A percentile compares a stretch with the other conserved stretches of the same genome.
phyloP scores from a whole-genome alignment of 1,140 invertebrate genomes.

The Proctacanthus coquilletti region DNA sequence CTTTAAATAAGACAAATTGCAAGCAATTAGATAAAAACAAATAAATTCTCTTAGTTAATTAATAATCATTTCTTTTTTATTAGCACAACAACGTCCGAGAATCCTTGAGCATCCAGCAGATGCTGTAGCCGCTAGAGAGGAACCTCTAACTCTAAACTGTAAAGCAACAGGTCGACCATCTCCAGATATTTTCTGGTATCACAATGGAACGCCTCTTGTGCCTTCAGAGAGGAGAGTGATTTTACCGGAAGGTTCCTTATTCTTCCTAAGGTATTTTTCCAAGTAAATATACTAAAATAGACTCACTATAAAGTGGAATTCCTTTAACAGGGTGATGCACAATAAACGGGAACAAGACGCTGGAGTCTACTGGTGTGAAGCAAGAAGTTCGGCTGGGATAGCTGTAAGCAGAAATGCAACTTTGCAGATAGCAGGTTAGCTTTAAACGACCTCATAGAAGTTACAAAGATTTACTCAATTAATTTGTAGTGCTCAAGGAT shows the following conservation, averaged over 20 bases:
- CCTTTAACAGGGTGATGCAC: slow-evolving; percentile 3
- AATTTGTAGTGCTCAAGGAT: slow-evolving; percentile 2
- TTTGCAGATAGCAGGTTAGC: slow-evolving; percentile 3
- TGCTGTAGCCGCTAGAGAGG: slow-evolving; percentile 4
- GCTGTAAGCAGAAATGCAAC: slow-evolving; percentile 6
- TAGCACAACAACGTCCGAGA: slow-evolving; percentile 7
- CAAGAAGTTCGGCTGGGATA: slow-evolving; percentile 4
- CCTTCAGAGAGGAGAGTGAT: slow-evolving; percentile 7
- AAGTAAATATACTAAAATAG: background rate
- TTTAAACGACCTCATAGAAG: too few relatives aligned
- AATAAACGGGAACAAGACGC: slow-evolving; percentile 7
- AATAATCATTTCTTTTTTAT: slow-evolving; percentile 2
- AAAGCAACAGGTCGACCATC: slow-evolving; percentile 48
- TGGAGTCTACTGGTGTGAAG: slow-evolving; percentile 6
- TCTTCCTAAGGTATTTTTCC: slow-evolving; percentile 7
- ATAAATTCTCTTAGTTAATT: background rate
- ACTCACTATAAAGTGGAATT: background rate
- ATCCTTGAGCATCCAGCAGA: slow-evolving; percentile 7
- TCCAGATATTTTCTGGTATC: slow-evolving; percentile 42
- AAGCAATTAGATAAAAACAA: background rate
- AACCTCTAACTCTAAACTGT: slow-evolving; percentile 32
- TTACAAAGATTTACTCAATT: background rate
- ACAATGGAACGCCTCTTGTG: slow-evolving; percentile 8
- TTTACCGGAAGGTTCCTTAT: slow-evolving; percentile 7
- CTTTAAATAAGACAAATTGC: background rate